Conservation (phyloP, 2,113 vertebrate species). For the Callionymus lyra region DNA sequence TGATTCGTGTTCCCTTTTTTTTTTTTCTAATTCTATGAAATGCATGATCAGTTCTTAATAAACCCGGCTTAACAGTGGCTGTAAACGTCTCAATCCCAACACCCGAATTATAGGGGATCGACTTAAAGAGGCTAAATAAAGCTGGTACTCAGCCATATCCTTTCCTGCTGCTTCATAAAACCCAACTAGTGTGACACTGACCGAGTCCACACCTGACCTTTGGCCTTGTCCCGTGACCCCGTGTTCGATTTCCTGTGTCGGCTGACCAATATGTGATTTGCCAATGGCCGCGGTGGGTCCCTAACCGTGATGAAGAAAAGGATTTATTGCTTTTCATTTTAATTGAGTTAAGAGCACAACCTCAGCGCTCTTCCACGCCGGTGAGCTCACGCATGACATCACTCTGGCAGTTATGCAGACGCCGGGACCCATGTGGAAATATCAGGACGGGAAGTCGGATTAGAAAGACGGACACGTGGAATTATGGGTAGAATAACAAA, state of each 20-base stretch:
- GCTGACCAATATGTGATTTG: conserved; percentile 78
- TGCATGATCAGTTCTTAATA: conserved; percentile 34
- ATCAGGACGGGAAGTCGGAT: too few relatives aligned
- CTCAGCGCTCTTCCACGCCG: conserved; percentile 27
- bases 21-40: conserved; percentile 11
- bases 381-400: conserved; percentile 52
- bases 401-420: conserved; percentile 26
- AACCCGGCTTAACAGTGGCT: conserved; percentile 12
- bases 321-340: conserved; percentile 81
- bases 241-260: conserved; percentile 70
- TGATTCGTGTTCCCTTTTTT: not conserved
- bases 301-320: conserved; percentile 69
- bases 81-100: conserved; percentile 31
- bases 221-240: conserved; percentile 74
- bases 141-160: conserved; percentile 33
- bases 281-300: conserved; percentile 65
- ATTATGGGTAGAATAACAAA: too few relatives aligned
- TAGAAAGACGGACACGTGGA: too few relatives aligned
- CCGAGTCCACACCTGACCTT: conserved; percentile 72
- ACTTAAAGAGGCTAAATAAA: conserved; percentile 50
- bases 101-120: conserved; percentile 42
- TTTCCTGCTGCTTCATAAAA: conserved; percentile 63
- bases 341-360: conserved; percentile 66
- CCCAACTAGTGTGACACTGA: conserved; percentile 62
- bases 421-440: too few relatives aligned